Evolutionary conservation across 2,113 vertebrate species (phyloP), one percentile per base, ranked within the genome.

Genomic region (Sylvia atricapilla): DNA sequence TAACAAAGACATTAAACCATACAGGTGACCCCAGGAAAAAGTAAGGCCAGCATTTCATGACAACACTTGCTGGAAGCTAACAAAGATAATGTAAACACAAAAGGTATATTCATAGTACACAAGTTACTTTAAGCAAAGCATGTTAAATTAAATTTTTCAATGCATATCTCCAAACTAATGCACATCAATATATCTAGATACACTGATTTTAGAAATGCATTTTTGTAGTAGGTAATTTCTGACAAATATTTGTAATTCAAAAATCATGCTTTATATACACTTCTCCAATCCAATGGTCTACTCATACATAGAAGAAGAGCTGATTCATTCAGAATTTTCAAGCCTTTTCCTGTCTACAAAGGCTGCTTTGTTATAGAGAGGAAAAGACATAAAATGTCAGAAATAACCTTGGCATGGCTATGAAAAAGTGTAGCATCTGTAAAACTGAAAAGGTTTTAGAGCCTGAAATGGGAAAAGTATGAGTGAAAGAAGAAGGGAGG

Each of bases 381-480:
- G 44, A 93, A 96, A 94, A 87, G 78, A 68, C 39, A 19, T 37
- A 76, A 70, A 88, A 93, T 94, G 93, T 91, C 92, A 95, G 96
- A 97, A 97, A 97, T 88, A 91, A 96, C 78, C 94, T 77, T 56
- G 27, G n/a, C 44, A 92, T 46, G 78, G 92, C 68, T 95, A 92
- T 58, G 72, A 72, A 87, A 93, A 94, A 83, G 52, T 56, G 63
- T 24, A 94, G 95, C 77, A 95, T 55, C 53, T 41, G 47, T 62
- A 92, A 95, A 96, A 92, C 68, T 56, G 46, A 93, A 95, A 94
- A 96, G 80, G 37, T 90, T 92, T 95, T 41, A 93, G 85, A 93
- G 96, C 84, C 78, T 94, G 93, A 91, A 97, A 97, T 91, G 93
- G 88, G 80, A 83, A 60, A 95, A 93, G 27, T 67, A 94, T 84